These are phyloP conservation scores for Papilio glaucus DNA, from an alignment of 1,140 invertebrate species.

Conservation along the genomic window DNA sequence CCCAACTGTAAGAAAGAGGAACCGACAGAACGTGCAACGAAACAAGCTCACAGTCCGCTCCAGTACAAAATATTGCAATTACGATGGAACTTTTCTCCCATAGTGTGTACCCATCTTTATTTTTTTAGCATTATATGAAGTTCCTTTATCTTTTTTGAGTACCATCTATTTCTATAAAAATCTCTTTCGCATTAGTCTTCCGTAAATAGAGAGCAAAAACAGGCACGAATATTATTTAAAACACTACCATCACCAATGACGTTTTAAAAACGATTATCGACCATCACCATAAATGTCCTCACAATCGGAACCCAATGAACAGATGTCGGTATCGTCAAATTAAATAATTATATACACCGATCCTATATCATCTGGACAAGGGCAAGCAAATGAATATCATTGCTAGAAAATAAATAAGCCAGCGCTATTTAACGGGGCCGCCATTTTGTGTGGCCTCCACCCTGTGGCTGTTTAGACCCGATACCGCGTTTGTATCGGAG, in stretches of 20 bases:
- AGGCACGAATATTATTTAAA: not conserved
- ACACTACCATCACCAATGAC: not conserved
- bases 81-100: too few relatives aligned
- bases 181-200: not conserved
- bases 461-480: slow-evolving; percentile 60
- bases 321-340: not conserved
- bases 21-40: too few relatives aligned
- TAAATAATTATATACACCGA: slow-evolving; percentile 15
- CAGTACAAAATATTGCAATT: too few relatives aligned
- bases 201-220: slow-evolving; percentile 9
- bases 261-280: not conserved
- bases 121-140: too few relatives aligned
- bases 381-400: slow-evolving; percentile 56
- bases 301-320: not conserved
- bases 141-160: too few relatives aligned
- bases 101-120: too few relatives aligned
- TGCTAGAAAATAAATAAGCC: slow-evolving; percentile 62
- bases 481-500: slow-evolving; percentile 48
- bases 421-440: slow-evolving; percentile 63
- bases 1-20: too few relatives aligned
- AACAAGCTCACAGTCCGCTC: too few relatives aligned
- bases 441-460: slow-evolving; percentile 50
- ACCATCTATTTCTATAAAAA: not conserved
- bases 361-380: slow-evolving; percentile 63
- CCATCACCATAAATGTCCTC: not conserved